phyloP scores from a whole-genome alignment of 1,140 invertebrate species.

The Laupala kohalensis region DNA sequence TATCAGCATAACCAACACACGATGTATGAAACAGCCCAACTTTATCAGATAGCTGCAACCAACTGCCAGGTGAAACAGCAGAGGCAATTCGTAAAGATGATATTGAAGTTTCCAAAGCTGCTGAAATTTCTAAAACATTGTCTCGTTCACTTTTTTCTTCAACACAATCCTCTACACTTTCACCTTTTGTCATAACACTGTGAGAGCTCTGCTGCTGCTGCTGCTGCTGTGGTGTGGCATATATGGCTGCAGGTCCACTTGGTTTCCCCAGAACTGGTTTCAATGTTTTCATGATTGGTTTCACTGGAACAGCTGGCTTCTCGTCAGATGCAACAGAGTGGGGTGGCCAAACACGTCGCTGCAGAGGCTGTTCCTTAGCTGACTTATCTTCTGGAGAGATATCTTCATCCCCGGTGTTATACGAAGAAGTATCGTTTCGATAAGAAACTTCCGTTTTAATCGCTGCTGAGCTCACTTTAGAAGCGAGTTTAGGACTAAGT shows the following conservation, averaged over 20 bases:
- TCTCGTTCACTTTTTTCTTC: constrained; percentile 29
- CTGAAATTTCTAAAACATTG: constrained; percentile 53
- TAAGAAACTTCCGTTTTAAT: constrained; percentile 23
- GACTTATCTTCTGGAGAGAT: constrained; percentile 11
- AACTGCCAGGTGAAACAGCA: constrained; percentile 44
- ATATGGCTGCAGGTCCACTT: constrained; percentile 39
- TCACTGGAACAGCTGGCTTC: constrained; percentile 56
- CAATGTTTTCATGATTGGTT: constrained; percentile 42
- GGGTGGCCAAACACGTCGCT: constrained; percentile 41
- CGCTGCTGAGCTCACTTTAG: constrained; percentile 20
- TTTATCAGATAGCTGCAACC: constrained; percentile 75
- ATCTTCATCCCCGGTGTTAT: not conserved
- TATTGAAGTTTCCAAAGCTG: constrained; percentile 49
- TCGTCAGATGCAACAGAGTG: constrained; percentile 35
- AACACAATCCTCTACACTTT: constrained; percentile 25
- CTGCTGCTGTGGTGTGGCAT: constrained; percentile 40
- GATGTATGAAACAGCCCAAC: constrained; percentile 62
- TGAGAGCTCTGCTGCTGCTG: constrained; percentile 23
- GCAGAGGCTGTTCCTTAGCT: constrained; percentile 27
- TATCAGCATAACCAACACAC: constrained; percentile 56
- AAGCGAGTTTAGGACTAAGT: constrained; percentile 45
- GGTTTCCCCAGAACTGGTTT: constrained; percentile 32
- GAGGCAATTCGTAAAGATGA: constrained; percentile 43
- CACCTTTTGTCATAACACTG: constrained; percentile 19
- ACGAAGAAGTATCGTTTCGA: constrained; percentile 36